Evolutionary conservation across 92 coral and sea anemone genomes (phyloP).

Genomic region (Epizoanthus stellaris): DNA sequence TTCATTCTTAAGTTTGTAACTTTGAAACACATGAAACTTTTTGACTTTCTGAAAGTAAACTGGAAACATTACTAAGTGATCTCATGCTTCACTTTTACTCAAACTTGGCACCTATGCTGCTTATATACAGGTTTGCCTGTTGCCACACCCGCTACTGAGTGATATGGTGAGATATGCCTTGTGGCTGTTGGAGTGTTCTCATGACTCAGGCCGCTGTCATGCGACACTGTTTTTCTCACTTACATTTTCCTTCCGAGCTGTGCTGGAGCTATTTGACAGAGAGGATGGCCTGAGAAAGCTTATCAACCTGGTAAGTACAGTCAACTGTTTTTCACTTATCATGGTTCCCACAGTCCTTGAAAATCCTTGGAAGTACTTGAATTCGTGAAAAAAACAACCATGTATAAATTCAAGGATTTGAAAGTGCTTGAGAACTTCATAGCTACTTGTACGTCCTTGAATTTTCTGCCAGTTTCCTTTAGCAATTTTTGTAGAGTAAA

Average conservation of each 20-base stretch:
- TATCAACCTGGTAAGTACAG: slow-evolving; percentile 78
- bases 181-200: slow-evolving; percentile 97
- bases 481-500: not conserved
- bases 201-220: slow-evolving; percentile 95
- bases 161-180: slow-evolving; percentile 92
- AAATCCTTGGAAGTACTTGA: too few relatives aligned
- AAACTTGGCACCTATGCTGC: not conserved
- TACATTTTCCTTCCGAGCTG: slow-evolving; percentile 94
- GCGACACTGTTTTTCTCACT: slow-evolving; percentile 97
- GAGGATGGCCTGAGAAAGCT: slow-evolving; percentile 93
- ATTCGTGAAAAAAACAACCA: too few relatives aligned
- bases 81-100: too few relatives aligned
- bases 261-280: slow-evolving; percentile 86
- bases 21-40: not conserved
- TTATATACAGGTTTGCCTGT: slow-evolving; percentile 74
- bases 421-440: too few relatives aligned
- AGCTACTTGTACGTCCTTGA: too few relatives aligned
- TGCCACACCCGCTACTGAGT: slow-evolving; percentile 90
- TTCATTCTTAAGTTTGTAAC: too few relatives aligned
- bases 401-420: too few relatives aligned
- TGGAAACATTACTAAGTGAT: not conserved
- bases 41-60: not conserved
- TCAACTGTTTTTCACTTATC: too few relatives aligned
- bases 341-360: too few relatives aligned
- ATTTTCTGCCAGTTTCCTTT: too few relatives aligned